Conservation (phyloP, 1,140 invertebrate genomes). For the Pogonognathellus flavescens region DNA sequence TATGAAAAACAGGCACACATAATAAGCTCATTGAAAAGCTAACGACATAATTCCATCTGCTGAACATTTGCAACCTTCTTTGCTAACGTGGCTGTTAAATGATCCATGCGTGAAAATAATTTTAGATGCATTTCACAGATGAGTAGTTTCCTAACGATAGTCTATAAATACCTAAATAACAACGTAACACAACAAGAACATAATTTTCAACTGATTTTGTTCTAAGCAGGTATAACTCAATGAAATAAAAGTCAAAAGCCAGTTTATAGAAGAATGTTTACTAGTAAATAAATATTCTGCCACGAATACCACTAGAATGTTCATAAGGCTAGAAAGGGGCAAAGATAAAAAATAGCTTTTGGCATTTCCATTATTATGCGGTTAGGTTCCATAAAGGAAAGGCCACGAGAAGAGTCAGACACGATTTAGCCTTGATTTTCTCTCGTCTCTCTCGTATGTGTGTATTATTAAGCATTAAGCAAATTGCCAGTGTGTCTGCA, state of each 20-base stretch:
- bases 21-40: no score
- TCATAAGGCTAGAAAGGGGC: not conserved
- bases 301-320: not conserved
- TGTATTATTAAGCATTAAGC: not conserved
- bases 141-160: no score
- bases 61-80: no score
- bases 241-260: not conserved
- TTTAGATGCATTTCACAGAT: no score
- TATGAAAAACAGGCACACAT: no score
- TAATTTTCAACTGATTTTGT: not conserved
- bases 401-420: not conserved
- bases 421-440: conserved; percentile 24
- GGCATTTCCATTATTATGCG: not conserved
- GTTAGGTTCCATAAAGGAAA: not conserved
- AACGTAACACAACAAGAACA: not conserved
- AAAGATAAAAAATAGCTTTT: conserved; percentile 2
- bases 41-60: no score
- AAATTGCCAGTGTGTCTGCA: not conserved
- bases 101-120: no score
- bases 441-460: not conserved
- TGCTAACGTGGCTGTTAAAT: no score
- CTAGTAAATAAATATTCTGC: not conserved
- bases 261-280: not conserved
- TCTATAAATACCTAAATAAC: not conserved
- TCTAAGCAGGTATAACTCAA: not conserved